phyloP scores from a whole-genome alignment of 1,140 invertebrate genomes.

The Magallana angulata region DNA sequence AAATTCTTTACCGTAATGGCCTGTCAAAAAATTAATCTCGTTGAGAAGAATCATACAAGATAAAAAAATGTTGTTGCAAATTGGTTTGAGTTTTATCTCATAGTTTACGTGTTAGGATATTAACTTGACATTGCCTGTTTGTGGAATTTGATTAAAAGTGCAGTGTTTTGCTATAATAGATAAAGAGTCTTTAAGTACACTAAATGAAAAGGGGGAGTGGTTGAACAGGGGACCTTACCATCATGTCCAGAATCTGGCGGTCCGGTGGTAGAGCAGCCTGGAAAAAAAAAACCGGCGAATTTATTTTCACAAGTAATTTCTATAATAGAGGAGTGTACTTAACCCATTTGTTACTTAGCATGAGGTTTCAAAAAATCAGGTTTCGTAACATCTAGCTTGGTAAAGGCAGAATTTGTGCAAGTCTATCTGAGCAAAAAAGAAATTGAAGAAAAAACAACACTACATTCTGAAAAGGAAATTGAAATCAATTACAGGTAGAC shows the following conservation, averaged over 20 bases:
- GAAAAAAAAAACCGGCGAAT: not conserved
- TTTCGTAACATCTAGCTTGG: too few species aligned
- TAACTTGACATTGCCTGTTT: not conserved
- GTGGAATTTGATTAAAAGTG: not conserved
- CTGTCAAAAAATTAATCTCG: slow-evolving; percentile 22
- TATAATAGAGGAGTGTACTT: too few species aligned
- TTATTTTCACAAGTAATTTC: too few species aligned
- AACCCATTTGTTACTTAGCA: too few species aligned
- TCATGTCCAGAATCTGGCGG: not conserved
- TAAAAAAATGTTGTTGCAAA: not conserved
- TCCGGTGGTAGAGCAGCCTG: not conserved
- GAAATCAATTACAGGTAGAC: slow-evolving; percentile 21
- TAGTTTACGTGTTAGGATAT: not conserved
- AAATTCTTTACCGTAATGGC: slow-evolving; percentile 31
- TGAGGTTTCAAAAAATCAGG: too few species aligned
- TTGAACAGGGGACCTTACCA: not conserved
- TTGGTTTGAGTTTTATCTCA: slow-evolving; percentile 19
- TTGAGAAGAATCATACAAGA: slow-evolving; percentile 11
- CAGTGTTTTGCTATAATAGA: not conserved
- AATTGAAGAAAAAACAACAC: too few species aligned
- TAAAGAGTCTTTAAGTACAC: not conserved
- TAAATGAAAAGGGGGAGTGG: too few species aligned
- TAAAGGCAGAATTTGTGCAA: too few species aligned
- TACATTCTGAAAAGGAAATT: too few species aligned
- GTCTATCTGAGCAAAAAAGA: too few species aligned